phyloP scores from a whole-genome alignment of 2,797 vertebrate species.

The Prunella strophiata region DNA sequence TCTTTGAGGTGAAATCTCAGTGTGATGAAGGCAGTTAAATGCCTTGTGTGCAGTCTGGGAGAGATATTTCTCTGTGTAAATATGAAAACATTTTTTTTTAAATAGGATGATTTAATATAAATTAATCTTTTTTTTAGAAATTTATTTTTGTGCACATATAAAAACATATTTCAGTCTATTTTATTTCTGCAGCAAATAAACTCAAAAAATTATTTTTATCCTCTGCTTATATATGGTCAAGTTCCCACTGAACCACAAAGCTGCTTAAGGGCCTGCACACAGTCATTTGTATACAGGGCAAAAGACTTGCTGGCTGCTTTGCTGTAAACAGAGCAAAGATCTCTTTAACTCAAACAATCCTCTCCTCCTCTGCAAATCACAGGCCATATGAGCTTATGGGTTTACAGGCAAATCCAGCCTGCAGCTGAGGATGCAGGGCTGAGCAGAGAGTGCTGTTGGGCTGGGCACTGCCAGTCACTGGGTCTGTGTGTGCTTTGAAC shows the following conservation, averaged over 20 bases:
- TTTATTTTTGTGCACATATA: neutral
- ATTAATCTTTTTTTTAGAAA: accelerated
- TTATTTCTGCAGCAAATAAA: neutral
- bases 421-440: neutral
- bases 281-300: neutral
- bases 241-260: neutral
- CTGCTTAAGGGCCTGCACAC: neutral
- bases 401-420: neutral
- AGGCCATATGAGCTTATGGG: neutral
- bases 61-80: neutral
- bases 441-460: neutral
- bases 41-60: neutral
- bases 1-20: neutral
- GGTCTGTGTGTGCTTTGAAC: neutral
- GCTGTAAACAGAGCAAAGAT: neutral
- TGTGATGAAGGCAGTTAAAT: neutral
- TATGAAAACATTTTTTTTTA: neutral
- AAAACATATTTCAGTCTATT: neutral
- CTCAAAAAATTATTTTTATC: neutral
- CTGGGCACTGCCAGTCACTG: neutral
- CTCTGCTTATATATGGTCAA: neutral
- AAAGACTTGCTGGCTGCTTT: neutral
- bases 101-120: neutral
- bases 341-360: neutral
- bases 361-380: neutral